These are phyloP conservation scores for Heteropelma amictum DNA, from an alignment of 2,888 invertebrate genomes.

Conservation along the genomic window DNA sequence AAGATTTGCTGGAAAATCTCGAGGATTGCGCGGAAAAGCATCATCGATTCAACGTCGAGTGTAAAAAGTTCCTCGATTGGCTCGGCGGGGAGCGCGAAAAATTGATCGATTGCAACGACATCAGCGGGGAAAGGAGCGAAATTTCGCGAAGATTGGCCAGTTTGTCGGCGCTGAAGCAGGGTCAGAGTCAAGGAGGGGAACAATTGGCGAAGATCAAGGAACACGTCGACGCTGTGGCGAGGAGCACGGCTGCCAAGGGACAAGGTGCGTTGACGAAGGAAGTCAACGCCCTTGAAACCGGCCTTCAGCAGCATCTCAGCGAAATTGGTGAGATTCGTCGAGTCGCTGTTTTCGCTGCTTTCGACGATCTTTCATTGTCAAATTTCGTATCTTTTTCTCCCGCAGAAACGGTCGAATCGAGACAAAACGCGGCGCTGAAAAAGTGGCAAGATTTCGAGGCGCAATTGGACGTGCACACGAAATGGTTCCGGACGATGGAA, in stretches of 20 bases:
- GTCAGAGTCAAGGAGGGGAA: constrained; percentile 83
- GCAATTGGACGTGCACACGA: constrained; percentile 87
- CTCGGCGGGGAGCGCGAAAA: constrained; percentile 88
- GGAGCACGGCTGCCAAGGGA: constrained; percentile 90
- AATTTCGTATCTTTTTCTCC: neutral
- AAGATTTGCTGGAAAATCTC: constrained; percentile 90
- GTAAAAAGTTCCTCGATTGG: constrained; percentile 90
- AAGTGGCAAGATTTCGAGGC: constrained; percentile 94
- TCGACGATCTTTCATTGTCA: neutral
- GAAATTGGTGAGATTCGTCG: constrained; percentile 79
- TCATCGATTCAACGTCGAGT: constrained; percentile 86
- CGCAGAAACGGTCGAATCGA: constrained; percentile 82
- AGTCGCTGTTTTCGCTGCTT: neutral
- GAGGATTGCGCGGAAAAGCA: constrained; percentile 93
- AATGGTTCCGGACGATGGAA: constrained; percentile 93
- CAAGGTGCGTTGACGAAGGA: constrained; percentile 86
- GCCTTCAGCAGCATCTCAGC: constrained; percentile 83
- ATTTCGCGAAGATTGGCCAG: constrained; percentile 86
- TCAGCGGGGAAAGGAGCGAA: constrained; percentile 91
- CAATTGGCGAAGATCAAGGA: constrained; percentile 85
- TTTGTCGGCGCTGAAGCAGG: constrained; percentile 83
- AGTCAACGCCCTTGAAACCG: constrained; percentile 84
- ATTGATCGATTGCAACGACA: constrained; percentile 88
- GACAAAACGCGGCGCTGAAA: constrained; percentile 85
- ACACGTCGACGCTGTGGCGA: constrained; percentile 83